Conservation (phyloP, 1,140 invertebrate species). For the Agrypnia vestita region DNA sequence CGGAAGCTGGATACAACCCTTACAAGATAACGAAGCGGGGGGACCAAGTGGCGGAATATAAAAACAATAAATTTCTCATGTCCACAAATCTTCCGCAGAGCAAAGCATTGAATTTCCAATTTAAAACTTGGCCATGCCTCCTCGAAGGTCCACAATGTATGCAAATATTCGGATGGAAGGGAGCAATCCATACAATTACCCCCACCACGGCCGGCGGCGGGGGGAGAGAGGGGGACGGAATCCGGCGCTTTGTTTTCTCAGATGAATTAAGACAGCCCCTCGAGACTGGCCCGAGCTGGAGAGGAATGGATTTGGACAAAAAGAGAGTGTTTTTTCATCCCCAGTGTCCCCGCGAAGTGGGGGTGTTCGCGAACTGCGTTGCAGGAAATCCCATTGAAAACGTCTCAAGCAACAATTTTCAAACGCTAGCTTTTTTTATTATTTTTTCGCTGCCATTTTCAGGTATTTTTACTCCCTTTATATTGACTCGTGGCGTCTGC, state of each 20-base stretch:
- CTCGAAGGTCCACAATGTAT: background rate
- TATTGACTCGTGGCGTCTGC: too few species aligned
- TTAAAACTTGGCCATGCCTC: slow-evolving; percentile 17
- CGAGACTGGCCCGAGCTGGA: background rate
- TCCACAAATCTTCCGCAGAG: background rate
- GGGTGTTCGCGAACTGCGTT: too few species aligned
- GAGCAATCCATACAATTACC: background rate
- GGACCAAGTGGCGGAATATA: background rate
- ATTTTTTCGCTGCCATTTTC: too few species aligned
- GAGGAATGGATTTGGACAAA: slow-evolving; percentile 17
- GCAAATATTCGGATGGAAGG: slow-evolving; percentile 5
- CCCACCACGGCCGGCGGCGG: background rate
- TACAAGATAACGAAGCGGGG: background rate
- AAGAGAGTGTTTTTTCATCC: background rate
- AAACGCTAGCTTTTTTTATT: too few species aligned
- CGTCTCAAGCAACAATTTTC: too few species aligned
- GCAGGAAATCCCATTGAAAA: too few species aligned
- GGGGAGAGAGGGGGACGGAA: background rate
- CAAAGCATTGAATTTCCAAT: slow-evolving; percentile 24
- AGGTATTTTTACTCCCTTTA: too few species aligned
- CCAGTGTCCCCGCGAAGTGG: too few species aligned
- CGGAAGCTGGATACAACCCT: too few species aligned
- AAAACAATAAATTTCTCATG: too few species aligned
- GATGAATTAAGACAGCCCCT: slow-evolving; percentile 32
- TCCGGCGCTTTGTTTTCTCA: slow-evolving; percentile 25